Percentiles rank a stretch among this genome's conserved stretches.
These are phyloP conservation scores for Sebastes diaconus DNA, from an alignment of 2,797 vertebrate species.

Conservation along the genomic window DNA sequence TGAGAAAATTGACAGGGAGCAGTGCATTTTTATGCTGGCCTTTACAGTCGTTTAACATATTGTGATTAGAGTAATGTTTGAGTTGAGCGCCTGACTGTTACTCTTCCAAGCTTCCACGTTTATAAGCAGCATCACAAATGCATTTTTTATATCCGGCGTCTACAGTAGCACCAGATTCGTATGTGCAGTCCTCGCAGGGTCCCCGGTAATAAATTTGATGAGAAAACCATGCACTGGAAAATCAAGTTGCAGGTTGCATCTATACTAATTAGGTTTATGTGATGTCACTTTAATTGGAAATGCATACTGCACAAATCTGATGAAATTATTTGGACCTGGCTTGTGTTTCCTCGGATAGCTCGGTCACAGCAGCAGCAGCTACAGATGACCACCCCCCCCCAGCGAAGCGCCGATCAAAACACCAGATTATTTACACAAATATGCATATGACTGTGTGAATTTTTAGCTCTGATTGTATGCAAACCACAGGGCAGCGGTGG, in stretches of 20 bases:
- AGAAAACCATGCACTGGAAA: slow-evolving; percentile 77
- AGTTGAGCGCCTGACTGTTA: slow-evolving; percentile 58
- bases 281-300: slow-evolving; percentile 79
- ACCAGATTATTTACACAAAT: slow-evolving; percentile 14
- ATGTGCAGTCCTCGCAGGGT: slow-evolving; percentile 48
- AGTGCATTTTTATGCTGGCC: slow-evolving; percentile 44
- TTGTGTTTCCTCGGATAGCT: slow-evolving; percentile 55
- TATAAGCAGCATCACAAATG: slow-evolving; percentile 34
- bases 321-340: slow-evolving; percentile 74
- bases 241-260: slow-evolving; percentile 76
- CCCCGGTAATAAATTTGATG: slow-evolving; percentile 71
- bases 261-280: slow-evolving; percentile 75
- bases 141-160: slow-evolving; percentile 16
- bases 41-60: slow-evolving; percentile 28
- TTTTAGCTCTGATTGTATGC: slow-evolving; percentile 61
- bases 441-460: slow-evolving; percentile 26
- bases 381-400: neutral
- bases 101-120: slow-evolving; percentile 34
- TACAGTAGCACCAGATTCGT: slow-evolving; percentile 30
- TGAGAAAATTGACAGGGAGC: slow-evolving; percentile 55
- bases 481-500: slow-evolving; percentile 48
- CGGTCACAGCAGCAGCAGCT: slow-evolving; percentile 39
- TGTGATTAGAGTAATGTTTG: slow-evolving; percentile 41
- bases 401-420: slow-evolving; percentile 24
- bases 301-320: slow-evolving; percentile 67